phyloP scores from a whole-genome alignment of 2,113 vertebrate species.

The Sigmodon hispidus region DNA sequence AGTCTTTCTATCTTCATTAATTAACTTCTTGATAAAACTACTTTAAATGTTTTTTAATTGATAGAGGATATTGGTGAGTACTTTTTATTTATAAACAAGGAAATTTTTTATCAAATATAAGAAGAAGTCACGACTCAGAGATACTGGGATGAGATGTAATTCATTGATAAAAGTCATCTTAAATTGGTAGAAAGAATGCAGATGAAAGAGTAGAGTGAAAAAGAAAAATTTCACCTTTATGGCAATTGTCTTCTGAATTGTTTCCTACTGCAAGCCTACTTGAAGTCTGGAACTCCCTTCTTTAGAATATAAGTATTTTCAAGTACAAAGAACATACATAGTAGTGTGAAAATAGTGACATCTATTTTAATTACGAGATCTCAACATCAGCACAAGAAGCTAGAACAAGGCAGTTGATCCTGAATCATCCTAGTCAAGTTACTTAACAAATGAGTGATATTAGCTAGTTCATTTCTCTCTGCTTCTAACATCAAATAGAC shows the following conservation, averaged over 20 bases:
- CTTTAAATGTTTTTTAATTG: conserved; percentile 28
- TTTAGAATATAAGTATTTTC: background rate
- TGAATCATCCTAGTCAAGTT: background rate
- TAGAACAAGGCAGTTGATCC: background rate
- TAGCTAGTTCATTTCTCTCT: background rate
- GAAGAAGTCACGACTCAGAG: background rate
- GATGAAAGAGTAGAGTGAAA: background rate
- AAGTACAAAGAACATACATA: background rate
- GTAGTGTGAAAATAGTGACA: background rate
- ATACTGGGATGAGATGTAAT: background rate
- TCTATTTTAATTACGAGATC: too few relatives aligned
- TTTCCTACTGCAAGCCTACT: background rate
- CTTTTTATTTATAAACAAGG: conserved; percentile 15
- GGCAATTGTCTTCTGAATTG: background rate
- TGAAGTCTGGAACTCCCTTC: background rate
- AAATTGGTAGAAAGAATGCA: background rate
- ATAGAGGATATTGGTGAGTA: background rate
- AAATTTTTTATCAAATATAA: background rate
- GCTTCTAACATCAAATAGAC: background rate
- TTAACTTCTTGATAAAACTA: background rate
- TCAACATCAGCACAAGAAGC: fast-evolving
- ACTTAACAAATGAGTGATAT: background rate
- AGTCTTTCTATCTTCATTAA: conserved; percentile 48
- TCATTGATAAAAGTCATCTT: background rate
- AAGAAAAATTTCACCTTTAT: background rate